These are phyloP conservation scores for Pseudomyrmex gracilis DNA, from an alignment of 1,140 invertebrate species.

Conservation along the genomic window DNA sequence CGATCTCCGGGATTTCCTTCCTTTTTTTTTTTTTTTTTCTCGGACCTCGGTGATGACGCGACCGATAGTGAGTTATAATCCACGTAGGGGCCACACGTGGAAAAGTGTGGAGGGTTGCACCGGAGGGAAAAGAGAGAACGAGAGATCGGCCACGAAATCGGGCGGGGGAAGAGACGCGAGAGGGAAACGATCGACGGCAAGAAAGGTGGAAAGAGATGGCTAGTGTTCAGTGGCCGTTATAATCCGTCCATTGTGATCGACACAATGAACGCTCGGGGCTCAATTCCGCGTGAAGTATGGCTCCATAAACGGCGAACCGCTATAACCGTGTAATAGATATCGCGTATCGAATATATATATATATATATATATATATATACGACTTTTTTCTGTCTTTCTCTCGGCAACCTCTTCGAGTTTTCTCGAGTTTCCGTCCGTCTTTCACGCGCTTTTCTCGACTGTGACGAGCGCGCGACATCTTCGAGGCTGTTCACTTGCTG, in stretches of 20 bases:
- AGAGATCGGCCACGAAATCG: conserved; percentile 16
- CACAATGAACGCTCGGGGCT: conserved; percentile 76
- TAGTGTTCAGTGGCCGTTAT: conserved; percentile 75
- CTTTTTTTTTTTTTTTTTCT: conserved; percentile 13
- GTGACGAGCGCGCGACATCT: conserved; percentile 29
- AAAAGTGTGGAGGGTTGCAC: conserved; percentile 14
- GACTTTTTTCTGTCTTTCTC: conserved; percentile 34
- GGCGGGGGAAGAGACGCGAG: background rate
- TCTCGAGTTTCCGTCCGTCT: background rate
- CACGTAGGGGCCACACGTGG: conserved; percentile 10
- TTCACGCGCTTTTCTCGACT: conserved; percentile 38
- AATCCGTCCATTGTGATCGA: conserved; percentile 78
- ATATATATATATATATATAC: conserved; percentile 8
- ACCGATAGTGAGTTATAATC: conserved; percentile 53
- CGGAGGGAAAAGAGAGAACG: background rate
- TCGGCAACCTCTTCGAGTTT: background rate
- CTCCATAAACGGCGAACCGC: conserved; percentile 68
- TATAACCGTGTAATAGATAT: conserved; percentile 73
- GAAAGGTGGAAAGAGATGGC: conserved; percentile 50
- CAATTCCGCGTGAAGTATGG: conserved; percentile 75
- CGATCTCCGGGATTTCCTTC: conserved; percentile 29
- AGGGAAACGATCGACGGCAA: background rate
- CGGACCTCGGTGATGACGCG: conserved; percentile 32
- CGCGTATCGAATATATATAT: conserved; percentile 62
- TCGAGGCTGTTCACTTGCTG: background rate